Evolutionary conservation across 2,113 vertebrate species (phyloP).

Genomic region (Turdus rufiventris): DNA sequence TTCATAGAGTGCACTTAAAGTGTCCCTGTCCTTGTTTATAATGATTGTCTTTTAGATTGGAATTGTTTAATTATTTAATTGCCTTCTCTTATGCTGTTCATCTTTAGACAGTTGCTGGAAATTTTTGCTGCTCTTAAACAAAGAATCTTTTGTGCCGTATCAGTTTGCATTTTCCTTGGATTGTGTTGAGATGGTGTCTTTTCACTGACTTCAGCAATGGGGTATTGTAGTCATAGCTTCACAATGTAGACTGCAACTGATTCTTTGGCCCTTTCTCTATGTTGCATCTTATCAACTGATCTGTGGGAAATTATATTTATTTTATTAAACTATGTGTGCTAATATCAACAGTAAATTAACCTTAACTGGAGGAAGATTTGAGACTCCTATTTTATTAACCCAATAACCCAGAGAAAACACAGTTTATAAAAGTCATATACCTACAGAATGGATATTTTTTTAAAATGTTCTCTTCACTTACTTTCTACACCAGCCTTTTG

Average conservation of each 20-base stretch:
- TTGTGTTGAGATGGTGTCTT: constrained; percentile 64
- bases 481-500: constrained; percentile 9
- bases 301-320: constrained; percentile 48
- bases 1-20: constrained; percentile 70
- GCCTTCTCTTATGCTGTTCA: constrained; percentile 53
- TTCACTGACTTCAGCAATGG: constrained; percentile 68
- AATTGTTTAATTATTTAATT: constrained; percentile 75
- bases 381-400: not conserved
- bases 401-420: not conserved
- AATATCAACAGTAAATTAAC: constrained; percentile 47
- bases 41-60: constrained; percentile 66
- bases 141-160: constrained; percentile 69
- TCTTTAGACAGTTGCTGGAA: constrained; percentile 66
- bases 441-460: not conserved
- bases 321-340: not conserved
- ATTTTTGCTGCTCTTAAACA: constrained; percentile 70
- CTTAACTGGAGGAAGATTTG: constrained; percentile 27
- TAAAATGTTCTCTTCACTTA: not conserved
- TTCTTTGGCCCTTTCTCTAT: constrained; percentile 57
- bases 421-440: not conserved
- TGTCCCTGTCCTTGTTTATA: constrained; percentile 67
- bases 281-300: constrained; percentile 59
- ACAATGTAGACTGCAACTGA: constrained; percentile 66
- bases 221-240: constrained; percentile 47
- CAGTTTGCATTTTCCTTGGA: constrained; percentile 68